These are phyloP conservation scores for Rotaria macrura DNA, from an alignment of 2,888 invertebrate genomes.

Conservation along the genomic window DNA sequence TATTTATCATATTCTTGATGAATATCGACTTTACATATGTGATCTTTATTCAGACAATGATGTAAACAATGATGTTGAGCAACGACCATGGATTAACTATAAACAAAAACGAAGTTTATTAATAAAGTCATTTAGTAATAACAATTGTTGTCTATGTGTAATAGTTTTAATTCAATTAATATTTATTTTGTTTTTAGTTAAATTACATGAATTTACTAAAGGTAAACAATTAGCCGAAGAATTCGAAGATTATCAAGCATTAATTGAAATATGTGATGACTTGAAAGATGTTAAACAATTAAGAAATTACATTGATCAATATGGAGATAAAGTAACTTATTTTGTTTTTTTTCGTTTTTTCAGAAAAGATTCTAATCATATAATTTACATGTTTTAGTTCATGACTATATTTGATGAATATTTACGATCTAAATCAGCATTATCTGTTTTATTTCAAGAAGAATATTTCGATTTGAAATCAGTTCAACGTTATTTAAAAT, in stretches of 20 bases:
- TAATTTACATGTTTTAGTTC: neutral
- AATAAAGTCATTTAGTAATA: neutral
- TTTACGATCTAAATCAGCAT: neutral
- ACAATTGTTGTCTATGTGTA: neutral
- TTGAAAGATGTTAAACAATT: slow-evolving; percentile 13
- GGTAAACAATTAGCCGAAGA: slow-evolving; percentile 14
- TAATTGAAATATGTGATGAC: slow-evolving; percentile 17
- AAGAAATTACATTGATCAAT: neutral
- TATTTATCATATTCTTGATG: neutral
- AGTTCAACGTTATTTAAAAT: slow-evolving; percentile 11
- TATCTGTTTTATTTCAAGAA: slow-evolving; percentile 10
- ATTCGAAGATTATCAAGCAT: slow-evolving; percentile 14
- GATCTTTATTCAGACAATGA: neutral
- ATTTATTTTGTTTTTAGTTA: neutral
- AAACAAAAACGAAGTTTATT: neutral
- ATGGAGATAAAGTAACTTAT: neutral
- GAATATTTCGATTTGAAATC: neutral
- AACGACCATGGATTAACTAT: neutral
- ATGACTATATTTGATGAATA: neutral
- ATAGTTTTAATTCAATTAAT: neutral
- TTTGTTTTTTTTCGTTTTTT: neutral
- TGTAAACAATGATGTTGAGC: neutral
- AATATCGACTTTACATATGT: slow-evolving; percentile 8
- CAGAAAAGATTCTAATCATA: no score
- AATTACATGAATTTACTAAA: neutral